These are phyloP conservation scores for Isurus oxyrinchus DNA, from an alignment of 2,113 vertebrate species.

Conservation along the genomic window DNA sequence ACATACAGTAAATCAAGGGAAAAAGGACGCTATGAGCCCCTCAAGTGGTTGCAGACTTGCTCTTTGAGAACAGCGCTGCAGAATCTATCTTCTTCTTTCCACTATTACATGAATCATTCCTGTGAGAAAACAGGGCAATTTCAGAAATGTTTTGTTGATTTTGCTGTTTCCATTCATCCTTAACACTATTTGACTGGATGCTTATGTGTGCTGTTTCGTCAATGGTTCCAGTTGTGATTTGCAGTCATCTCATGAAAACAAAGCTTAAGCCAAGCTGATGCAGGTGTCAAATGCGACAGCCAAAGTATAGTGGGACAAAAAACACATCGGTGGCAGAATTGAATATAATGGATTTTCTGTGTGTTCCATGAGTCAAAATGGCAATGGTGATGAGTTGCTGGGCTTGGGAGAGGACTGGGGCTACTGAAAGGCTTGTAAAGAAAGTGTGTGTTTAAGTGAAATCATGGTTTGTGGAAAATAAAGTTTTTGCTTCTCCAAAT, in stretches of 20 bases:
- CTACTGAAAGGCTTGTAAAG: neutral
- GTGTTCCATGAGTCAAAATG: neutral
- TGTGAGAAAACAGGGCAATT: neutral
- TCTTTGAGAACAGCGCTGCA: neutral
- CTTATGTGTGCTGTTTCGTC: too few relatives aligned
- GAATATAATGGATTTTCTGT: neutral
- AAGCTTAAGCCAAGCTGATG: neutral
- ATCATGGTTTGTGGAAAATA: neutral
- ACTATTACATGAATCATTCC: too few relatives aligned
- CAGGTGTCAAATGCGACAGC: neutral
- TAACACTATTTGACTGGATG: neutral
- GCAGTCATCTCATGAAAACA: too few relatives aligned
- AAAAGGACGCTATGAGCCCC: neutral
- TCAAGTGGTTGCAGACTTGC: neutral
- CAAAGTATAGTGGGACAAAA: neutral
- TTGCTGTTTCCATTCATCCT: neutral
- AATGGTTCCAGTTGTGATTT: neutral
- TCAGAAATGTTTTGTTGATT: neutral
- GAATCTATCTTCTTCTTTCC: neutral
- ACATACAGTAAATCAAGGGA: neutral
- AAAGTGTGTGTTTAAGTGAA: neutral
- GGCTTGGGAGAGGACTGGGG: too few relatives aligned
- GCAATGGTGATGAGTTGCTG: neutral
- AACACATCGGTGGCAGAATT: neutral
- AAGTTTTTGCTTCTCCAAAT: neutral